Evolutionary conservation across 2,113 vertebrate genomes (phyloP).

Genomic region (Saccopteryx bilineata): DNA sequence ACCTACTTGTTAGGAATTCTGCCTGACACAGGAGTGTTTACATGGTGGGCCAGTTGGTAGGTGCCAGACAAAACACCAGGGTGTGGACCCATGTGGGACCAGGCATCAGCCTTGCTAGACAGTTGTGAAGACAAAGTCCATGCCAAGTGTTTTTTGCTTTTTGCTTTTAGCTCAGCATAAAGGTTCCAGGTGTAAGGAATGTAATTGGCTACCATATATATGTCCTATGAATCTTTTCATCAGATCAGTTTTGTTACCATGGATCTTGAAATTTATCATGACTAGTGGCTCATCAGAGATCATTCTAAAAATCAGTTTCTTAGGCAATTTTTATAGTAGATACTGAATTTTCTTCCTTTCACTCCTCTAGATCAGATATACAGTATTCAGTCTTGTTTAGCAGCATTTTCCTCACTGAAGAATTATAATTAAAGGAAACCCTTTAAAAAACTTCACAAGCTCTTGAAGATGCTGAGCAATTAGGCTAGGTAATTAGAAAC

Average conservation of each 20-base stretch:
- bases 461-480: slow-evolving; percentile 86
- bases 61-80: accelerated
- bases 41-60: accelerated
- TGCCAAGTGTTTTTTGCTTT: accelerated
- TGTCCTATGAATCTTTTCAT: neutral
- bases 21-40: accelerated
- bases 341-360: slow-evolving; percentile 14
- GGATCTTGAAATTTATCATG: neutral
- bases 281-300: neutral
- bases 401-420: slow-evolving; percentile 75
- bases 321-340: neutral
- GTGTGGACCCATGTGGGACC: accelerated
- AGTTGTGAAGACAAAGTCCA: neutral
- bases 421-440: slow-evolving; percentile 87
- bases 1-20: accelerated
- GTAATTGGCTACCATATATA: neutral
- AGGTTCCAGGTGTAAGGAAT: accelerated
- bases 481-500: slow-evolving; percentile 88
- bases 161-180: neutral
- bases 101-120: neutral
- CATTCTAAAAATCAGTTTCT: neutral
- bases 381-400: slow-evolving; percentile 17
- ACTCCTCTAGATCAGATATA: neutral
- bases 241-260: neutral
- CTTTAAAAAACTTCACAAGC: slow-evolving; percentile 78